Conservation (phyloP, 2,888 invertebrate genomes). For the Crossocerus cetratus region DNA sequence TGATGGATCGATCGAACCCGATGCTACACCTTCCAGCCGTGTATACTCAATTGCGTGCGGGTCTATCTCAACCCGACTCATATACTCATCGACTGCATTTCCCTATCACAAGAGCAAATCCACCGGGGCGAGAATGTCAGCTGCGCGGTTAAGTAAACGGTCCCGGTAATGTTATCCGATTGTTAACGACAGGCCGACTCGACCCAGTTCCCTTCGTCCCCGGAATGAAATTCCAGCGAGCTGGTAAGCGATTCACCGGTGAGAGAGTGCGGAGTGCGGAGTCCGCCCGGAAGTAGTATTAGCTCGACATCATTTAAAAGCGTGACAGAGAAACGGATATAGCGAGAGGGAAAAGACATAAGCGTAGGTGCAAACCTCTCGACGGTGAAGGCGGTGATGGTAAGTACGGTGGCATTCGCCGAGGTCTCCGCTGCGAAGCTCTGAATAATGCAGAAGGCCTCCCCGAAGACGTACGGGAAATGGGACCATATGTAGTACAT, state of each 20-base stretch:
- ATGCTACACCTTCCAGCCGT: not conserved
- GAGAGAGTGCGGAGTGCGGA: too few relatives aligned
- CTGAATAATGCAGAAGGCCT: constrained; percentile 79
- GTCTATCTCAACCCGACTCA: not conserved
- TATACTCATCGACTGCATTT: too few relatives aligned
- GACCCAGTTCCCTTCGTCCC: too few relatives aligned
- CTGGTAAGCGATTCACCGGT: too few relatives aligned
- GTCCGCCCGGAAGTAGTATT: not conserved
- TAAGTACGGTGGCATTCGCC: constrained; percentile 79
- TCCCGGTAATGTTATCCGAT: too few relatives aligned
- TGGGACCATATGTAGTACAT: constrained; percentile 78
- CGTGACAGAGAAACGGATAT: not conserved
- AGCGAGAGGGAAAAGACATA: too few relatives aligned
- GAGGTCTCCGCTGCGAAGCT: constrained; percentile 80
- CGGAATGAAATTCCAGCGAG: too few relatives aligned
- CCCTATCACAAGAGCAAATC: too few relatives aligned
- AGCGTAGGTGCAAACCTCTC: constrained; percentile 74
- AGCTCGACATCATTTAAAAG: not conserved
- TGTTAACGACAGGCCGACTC: too few relatives aligned
- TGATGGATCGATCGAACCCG: not conserved
- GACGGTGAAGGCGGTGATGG: constrained; percentile 85
- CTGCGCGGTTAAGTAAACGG: too few relatives aligned
- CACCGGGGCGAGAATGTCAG: too few relatives aligned
- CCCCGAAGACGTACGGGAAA: constrained; percentile 79
- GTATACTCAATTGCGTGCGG: not conserved